A percentile compares a stretch with the other conserved stretches of the same genome.
These are phyloP conservation scores for Catamblyrhynchus diadema DNA, from an alignment of 2,797 vertebrate genomes.

Conservation along the genomic window DNA sequence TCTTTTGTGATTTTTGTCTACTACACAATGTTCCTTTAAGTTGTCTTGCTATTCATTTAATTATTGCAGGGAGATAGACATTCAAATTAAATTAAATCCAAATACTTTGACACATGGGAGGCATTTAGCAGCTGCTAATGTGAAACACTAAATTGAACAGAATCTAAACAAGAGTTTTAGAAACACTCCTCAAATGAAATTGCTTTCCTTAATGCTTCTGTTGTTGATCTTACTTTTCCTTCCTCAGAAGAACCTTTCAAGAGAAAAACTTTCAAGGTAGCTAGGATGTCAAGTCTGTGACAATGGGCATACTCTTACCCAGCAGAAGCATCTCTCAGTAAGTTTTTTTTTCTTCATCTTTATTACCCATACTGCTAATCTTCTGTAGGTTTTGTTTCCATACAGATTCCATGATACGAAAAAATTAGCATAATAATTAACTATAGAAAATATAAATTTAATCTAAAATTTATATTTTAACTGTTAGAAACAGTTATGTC, in stretches of 20 bases:
- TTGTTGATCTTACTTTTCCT: background rate
- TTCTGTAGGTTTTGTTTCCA: background rate
- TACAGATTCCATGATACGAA: background rate
- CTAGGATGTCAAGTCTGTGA: background rate
- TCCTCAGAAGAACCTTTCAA: background rate
- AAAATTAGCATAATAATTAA: background rate
- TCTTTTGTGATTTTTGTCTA: conserved; percentile 36
- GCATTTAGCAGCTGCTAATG: conserved; percentile 44
- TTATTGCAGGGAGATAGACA: conserved; percentile 5
- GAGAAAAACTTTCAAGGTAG: background rate
- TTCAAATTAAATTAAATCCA: conserved; percentile 41
- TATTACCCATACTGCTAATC: background rate
- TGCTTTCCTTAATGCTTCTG: background rate
- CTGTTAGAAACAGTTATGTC: background rate
- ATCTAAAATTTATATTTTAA: background rate
- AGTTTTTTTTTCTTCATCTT: background rate
- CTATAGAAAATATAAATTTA: background rate
- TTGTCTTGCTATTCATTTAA: conserved; percentile 33
- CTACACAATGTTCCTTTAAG: conserved; percentile 7
- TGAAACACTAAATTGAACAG: conserved; percentile 39
- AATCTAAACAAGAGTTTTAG: conserved; percentile 38
- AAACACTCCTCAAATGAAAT: background rate
- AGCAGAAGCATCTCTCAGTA: background rate
- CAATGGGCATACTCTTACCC: background rate
- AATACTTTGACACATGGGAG: conserved; percentile 22